A percentile compares a stretch with the other conserved stretches of the same genome.
Evolutionary conservation across 2,113 vertebrate genomes (phyloP).

Genomic region (Marmota flaviventris): DNA sequence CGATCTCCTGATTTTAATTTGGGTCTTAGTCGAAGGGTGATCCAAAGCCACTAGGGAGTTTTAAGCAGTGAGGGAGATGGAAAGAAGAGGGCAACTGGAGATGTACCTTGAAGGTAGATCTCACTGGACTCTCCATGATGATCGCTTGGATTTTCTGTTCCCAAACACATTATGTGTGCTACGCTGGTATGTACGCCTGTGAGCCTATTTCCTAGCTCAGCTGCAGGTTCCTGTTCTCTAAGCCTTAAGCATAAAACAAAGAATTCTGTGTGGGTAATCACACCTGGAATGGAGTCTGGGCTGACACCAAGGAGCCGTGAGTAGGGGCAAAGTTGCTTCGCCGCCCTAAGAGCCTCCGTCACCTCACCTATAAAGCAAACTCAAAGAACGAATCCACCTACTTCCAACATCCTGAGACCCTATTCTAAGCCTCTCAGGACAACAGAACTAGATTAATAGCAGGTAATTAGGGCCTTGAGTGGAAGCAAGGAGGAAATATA

Average conservation of each 20-base stretch:
- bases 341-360: conserved; percentile 22
- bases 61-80: neutral
- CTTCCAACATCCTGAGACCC: neutral
- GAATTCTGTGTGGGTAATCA: neutral
- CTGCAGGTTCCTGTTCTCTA: neutral
- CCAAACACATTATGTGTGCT: neutral
- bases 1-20: neutral
- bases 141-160: too few relatives aligned
- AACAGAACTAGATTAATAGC: neutral
- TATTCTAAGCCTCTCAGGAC: neutral
- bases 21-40: neutral
- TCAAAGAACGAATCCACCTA: neutral
- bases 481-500: neutral
- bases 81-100: neutral
- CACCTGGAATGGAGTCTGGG: neutral
- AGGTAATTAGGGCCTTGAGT: neutral
- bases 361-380: neutral
- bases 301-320: neutral
- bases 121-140: neutral
- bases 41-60: neutral
- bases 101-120: neutral
- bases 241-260: neutral
- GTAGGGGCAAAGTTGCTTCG: neutral
- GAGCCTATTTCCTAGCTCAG: neutral
- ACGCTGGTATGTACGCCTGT: neutral